These are phyloP conservation scores for Vireo altiloquus DNA, from an alignment of 2,113 vertebrate genomes.

Conservation along the genomic window DNA sequence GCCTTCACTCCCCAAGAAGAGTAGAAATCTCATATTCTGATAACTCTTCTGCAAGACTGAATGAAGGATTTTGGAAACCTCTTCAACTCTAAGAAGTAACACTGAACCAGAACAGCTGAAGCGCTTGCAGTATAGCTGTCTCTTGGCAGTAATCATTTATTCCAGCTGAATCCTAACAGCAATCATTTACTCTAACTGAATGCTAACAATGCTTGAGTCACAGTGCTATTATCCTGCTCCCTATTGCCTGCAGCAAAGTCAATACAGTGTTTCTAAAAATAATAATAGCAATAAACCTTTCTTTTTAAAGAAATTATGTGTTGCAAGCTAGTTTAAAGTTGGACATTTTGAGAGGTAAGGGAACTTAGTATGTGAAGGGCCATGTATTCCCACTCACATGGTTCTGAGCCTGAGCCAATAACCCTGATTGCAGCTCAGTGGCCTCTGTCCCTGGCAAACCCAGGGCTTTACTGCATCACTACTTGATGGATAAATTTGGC, in stretches of 20 bases:
- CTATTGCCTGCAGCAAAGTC: conserved; percentile 10
- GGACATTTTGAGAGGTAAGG: background rate
- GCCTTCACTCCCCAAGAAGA: background rate
- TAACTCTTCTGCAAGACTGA: background rate
- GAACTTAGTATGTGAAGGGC: background rate
- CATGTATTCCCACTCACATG: background rate
- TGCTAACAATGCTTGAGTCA: background rate
- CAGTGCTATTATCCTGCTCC: background rate
- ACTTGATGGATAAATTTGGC: background rate
- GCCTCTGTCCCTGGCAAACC: background rate
- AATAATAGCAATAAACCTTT: background rate
- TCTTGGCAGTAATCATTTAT: conserved; percentile 27
- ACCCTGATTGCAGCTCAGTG: background rate
- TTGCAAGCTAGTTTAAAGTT: background rate
- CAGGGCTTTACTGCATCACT: background rate
- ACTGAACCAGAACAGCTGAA: background rate
- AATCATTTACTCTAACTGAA: conserved; percentile 20
- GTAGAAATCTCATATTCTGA: background rate
- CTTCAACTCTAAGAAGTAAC: background rate
- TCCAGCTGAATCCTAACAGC: conserved; percentile 24
- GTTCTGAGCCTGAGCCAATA: background rate
- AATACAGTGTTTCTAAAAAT: conserved; percentile 2
- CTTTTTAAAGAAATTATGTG: background rate
- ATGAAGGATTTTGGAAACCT: background rate
- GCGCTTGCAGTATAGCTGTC: background rate